Evolutionary conservation across 2,888 invertebrate genomes (phyloP), one percentile per base, ranked within the genome.

Genomic region (Eupithecia tripunctaria): DNA sequence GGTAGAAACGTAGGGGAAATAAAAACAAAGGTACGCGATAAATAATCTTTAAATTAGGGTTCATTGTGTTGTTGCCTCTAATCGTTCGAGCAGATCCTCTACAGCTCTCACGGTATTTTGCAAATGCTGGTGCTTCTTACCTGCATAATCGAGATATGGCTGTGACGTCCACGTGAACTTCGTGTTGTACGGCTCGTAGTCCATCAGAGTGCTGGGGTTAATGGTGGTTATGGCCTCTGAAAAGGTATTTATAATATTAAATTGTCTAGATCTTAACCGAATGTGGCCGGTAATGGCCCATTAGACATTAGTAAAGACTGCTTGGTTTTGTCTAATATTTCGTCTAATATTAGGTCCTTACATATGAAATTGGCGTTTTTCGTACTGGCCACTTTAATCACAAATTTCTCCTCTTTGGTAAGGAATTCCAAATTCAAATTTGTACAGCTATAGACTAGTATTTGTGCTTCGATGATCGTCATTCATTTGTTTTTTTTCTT

Each of bases 101-200:
- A 15, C 12, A n/a, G n/a, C 15, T 15, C 59, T 15, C 25, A 27
- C 29, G 25, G 18, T 7, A 27, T 18, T 60, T 56, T 56, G 21
- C 12, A 25, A 21, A 47, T n/a, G 47, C 3, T 10, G 1, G 21
- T 21, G 47, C 21, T 2, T 51, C 10, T 56, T 95, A 98, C 98
- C 97, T 84, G 96, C 96, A 87, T 96, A 99, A 92, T 99, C 99
- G 77, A 99, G 95, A 93, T 98, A 97, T 0, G 99, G 99, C 91
- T 99, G 99, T 8, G 97, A 97, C 95, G 98, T 97, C 92, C 98
- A 98, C 0, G 99, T 97, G 74, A 97, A 95, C 86, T 98, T 97
- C 77, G 97, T 97, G 59, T 98, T 98, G 98, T 99, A 99, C 0
- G 98, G 97, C 78, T 73, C 73, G 25, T 73, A 60, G 0, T 21